Conservation (phyloP, 2,888 invertebrate species). For the Fissipunctia ypsillon region DNA sequence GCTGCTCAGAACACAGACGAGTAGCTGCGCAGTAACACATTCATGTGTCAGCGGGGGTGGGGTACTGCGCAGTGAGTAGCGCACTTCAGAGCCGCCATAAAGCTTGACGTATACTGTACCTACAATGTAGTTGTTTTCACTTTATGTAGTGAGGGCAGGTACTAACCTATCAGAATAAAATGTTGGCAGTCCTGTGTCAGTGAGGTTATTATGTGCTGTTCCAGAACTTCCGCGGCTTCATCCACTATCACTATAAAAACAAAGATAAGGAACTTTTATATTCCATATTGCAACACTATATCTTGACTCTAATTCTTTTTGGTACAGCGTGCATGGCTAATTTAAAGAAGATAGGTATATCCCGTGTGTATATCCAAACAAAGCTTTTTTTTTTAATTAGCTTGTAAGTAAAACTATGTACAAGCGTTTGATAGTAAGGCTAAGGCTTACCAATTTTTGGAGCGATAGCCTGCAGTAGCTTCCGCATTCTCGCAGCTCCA, state of each 20-base stretch:
- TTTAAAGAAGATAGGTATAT: not conserved
- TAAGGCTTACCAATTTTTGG: constrained; percentile 90
- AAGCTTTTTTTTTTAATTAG: too few species aligned
- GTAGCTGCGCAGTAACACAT: not conserved
- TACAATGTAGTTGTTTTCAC: too few species aligned
- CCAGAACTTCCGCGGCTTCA: constrained; percentile 97
- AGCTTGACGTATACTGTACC: not conserved
- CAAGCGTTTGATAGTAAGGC: not conserved
- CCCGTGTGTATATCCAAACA: too few species aligned
- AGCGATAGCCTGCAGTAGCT: constrained; percentile 91
- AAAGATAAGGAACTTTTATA: not conserved
- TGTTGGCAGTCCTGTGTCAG: constrained; percentile 93
- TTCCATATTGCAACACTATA: not conserved
- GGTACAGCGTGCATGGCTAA: not conserved
- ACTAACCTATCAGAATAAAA: constrained; percentile 74
- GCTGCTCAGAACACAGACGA: not conserved
- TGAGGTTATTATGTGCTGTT: constrained; percentile 95
- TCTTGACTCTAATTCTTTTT: not conserved
- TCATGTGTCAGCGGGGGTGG: not conserved
- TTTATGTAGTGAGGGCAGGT: constrained; percentile 73
- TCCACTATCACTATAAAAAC: constrained; percentile 93
- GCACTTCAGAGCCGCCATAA: not conserved
- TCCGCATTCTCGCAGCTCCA: constrained; percentile 93
- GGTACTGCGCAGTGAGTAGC: not conserved
- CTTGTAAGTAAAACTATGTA: not conserved